Evolutionary conservation across 2,888 invertebrate species (phyloP).

Genomic region (Drosophila stalkeri): DNA sequence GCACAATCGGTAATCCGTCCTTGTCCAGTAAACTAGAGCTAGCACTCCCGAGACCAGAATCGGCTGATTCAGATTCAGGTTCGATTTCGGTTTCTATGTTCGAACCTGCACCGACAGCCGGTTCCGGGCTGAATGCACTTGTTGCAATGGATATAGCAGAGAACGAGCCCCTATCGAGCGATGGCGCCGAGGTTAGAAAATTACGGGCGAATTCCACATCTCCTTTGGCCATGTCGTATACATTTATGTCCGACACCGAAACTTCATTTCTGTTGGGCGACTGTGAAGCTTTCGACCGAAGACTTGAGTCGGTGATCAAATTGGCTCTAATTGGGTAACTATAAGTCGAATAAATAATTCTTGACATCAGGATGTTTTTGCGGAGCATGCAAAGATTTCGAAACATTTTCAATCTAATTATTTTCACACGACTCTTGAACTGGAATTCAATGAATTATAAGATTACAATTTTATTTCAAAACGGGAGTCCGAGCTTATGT

Average conservation of each 20-base stretch:
- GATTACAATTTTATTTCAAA: conserved; percentile 33
- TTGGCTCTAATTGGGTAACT: conserved; percentile 20
- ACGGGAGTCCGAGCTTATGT: conserved; percentile 24
- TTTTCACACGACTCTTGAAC: neutral
- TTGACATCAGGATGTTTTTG: conserved; percentile 34
- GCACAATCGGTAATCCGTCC: conserved; percentile 59
- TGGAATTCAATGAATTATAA: conserved; percentile 2
- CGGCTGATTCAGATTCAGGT: neutral
- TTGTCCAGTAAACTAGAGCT: conserved; percentile 27
- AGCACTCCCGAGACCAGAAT: neutral
- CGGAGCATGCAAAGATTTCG: conserved; percentile 48
- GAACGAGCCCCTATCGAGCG: conserved; percentile 3
- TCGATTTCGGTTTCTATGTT: neutral
- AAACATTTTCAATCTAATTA: conserved; percentile 49
- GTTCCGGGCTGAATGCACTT: neutral
- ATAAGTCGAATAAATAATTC: conserved; percentile 21
- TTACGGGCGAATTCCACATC: conserved; percentile 62
- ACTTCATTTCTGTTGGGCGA: conserved; percentile 4
- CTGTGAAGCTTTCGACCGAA: neutral
- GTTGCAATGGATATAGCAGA: neutral
- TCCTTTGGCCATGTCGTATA: conserved; percentile 51
- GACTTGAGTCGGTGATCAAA: conserved; percentile 12
- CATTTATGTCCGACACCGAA: conserved; percentile 51
- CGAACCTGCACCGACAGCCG: neutral
- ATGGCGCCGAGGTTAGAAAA: conserved; percentile 44